Evolutionary conservation across 2,888 invertebrate genomes (phyloP), one percentile per base, ranked within the genome.

Genomic region (Apamea monoglypha): DNA sequence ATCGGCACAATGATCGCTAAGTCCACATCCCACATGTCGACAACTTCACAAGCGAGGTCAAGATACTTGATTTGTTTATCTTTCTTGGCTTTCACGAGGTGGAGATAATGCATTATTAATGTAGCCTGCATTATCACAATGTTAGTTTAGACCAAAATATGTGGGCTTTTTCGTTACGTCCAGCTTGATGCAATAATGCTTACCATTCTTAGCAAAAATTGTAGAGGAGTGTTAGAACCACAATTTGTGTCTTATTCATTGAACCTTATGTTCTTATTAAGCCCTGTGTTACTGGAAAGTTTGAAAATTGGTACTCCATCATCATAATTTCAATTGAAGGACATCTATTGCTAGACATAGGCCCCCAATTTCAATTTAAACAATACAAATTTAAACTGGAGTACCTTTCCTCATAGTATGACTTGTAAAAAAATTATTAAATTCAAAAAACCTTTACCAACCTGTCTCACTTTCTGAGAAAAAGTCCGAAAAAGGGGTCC

Each of bases 391-490:
- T 21, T 36, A 36, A 36, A 64, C 21, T 36, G 6, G 14, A 64
- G 64, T 32, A 64, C 21, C 21, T 32, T 32, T n/a, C 18, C 32
- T 16, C 2, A 53, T 53, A 32, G 64, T 32, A 32, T 77, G 10
- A 40, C 40, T 63, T 63, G 18, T 12, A n/a, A 44, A 63, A 14
- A 76, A 44, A 21, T 25, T 18, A n/a, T n/a, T 21, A 21, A n/a
- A 32, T 44, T n/a, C 18, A 47, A 29, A 67, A 56, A 59, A n/a
- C 14, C 0, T 5, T 67, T 67, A 78, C 80, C 21, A 50, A 80
- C 97, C 96, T 89, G 95, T 93, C 81, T 96, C 97, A 88, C 96
- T 96, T 80, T 96, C 97, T 2, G 97, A 96, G 81, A 96, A 95
- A 87, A 96, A 96, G 84, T 97, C 97, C 0, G 96, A 96, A 89